These are phyloP conservation scores for Leptonema lineaticorne DNA, from an alignment of 1,140 invertebrate species.

Conservation along the genomic window DNA sequence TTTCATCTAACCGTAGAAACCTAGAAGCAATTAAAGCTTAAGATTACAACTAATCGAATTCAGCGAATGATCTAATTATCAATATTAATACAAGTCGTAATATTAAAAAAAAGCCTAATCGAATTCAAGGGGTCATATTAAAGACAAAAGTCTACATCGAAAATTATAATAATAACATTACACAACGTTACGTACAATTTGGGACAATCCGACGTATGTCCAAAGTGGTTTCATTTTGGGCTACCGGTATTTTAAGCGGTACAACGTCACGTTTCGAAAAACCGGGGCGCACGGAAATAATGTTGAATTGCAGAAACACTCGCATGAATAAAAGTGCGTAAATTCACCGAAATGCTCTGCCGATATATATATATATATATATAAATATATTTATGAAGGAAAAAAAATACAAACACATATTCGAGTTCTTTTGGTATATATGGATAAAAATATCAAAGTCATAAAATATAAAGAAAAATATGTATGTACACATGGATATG, in stretches of 20 bases:
- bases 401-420: neutral
- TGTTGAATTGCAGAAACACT: neutral
- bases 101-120: neutral
- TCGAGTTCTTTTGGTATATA: neutral
- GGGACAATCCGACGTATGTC: neutral
- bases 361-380: neutral
- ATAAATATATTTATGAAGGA: neutral
- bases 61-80: no score
- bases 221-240: slow-evolving; percentile 3
- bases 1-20: no score
- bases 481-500: neutral
- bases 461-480: no score
- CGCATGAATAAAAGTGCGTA: neutral
- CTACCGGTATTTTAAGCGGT: slow-evolving; percentile 28
- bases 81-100: neutral
- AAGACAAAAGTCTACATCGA: no score
- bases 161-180: no score
- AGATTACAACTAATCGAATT: no score
- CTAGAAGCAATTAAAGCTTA: no score
- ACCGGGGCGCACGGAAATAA: slow-evolving; percentile 1
- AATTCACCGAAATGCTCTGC: no score
- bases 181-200: slow-evolving; percentile 16
- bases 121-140: no score
- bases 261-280: slow-evolving; percentile 20
- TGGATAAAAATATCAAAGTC: no score